Evolutionary conservation across 2,888 invertebrate species (phyloP), one percentile per base, ranked within the genome.

Genomic region (Thecocarcelia acutangulata): DNA sequence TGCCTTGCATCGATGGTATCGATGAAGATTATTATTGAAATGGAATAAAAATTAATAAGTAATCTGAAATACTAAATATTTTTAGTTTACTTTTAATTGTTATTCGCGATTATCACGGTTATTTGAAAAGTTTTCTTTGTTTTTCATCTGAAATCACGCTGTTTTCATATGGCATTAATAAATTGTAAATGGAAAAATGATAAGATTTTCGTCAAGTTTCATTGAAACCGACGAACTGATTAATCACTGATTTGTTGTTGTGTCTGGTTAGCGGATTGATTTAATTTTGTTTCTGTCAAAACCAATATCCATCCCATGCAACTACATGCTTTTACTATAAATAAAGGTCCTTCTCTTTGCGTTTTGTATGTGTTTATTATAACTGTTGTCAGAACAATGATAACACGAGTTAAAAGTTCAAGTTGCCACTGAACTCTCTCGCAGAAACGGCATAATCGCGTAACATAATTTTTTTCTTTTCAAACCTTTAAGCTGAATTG

Each of bases 141-240:
- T 79, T 78, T 75, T 79, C 66, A 68, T 70, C 66, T 59, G 50
- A 79, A 79, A 87, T 87, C 87, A 87, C 87, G 87, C 84, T 87
- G 84, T 85, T 85, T 85, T 85, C 85, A 84, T 84, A 79, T 86
- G 84, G 28, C 64, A 19, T 44, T 61, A 75, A 70, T 56, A 46
- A 46, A 24, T 54, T 64, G 37, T 33, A 76, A 48, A 42, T 54
- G n/a, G 40, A 24, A 44, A 54, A 73, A 68, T 74, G 78, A 78
- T 82, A 74, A 83, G 70, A 54, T 64, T 72, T 63, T 63, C 17
- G 33, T 56, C 12, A 37, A 56, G 33, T 46, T 40, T n/a, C 42
- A 28, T 74, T 64, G 44, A 64, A 52, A 64, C 40, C 70, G 61
- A 9, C 1, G 5, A 13, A 46, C 24, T 24, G 52, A 59, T 59